Conservation (phyloP, 2,888 invertebrate genomes). For the Morinoia aosen region DNA sequence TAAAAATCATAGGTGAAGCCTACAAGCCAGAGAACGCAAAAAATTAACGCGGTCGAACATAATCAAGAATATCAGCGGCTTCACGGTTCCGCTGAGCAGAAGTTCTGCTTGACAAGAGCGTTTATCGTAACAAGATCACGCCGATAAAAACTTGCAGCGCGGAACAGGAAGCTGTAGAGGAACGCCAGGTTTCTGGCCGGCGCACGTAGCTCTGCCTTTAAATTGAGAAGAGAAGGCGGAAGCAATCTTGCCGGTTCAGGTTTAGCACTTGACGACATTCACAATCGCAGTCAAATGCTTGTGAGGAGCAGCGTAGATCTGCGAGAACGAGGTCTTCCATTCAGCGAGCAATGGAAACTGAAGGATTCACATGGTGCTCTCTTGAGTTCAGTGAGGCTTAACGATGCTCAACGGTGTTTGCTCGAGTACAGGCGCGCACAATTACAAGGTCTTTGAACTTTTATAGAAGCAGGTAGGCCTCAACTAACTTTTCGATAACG, state of each 20-base stretch:
- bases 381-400: not conserved
- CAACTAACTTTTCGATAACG: not conserved
- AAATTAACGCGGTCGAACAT: not conserved
- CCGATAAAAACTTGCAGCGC: not conserved
- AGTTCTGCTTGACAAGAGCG: not conserved
- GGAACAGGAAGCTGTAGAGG: not conserved
- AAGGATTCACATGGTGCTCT: not conserved
- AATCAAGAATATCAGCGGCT: not conserved
- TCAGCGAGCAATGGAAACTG: constrained; percentile 5
- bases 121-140: constrained; percentile 49
- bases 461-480: not conserved
- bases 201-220: constrained; percentile 2
- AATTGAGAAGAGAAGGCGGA: constrained; percentile 2
- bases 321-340: not conserved
- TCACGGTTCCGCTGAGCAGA: not conserved
- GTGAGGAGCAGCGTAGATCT: not conserved
- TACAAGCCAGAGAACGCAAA: not conserved
- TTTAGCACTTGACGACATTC: not conserved
- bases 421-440: not conserved
- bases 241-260: constrained; percentile 39
- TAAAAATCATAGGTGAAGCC: not conserved
- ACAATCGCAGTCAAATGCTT: not conserved
- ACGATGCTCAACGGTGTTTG: not conserved
- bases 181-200: not conserved
- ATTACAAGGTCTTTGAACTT: not conserved